Evolutionary conservation across 1,140 invertebrate genomes (phyloP).

Genomic region (Penaeus japonicus): DNA sequence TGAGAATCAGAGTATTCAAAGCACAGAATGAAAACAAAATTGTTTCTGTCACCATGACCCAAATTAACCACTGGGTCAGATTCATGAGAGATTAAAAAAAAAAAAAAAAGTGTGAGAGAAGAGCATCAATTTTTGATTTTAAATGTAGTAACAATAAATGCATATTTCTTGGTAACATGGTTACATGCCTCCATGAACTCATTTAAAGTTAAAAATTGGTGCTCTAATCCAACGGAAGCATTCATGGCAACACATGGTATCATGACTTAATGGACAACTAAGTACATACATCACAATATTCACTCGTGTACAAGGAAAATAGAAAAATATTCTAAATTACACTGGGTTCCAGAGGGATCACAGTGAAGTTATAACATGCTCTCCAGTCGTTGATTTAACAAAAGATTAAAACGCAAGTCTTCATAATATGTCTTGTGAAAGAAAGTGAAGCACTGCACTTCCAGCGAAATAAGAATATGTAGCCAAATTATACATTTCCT

Average conservation of each 20-base stretch:
- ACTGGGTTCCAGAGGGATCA: constrained; percentile 34
- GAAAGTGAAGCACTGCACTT: constrained; percentile 18
- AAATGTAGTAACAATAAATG: too few relatives aligned
- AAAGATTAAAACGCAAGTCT: constrained; percentile 11
- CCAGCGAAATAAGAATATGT: not conserved
- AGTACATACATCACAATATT: constrained; percentile 49
- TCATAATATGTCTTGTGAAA: constrained; percentile 3
- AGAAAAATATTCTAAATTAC: constrained; percentile 35
- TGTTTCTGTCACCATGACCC: not conserved
- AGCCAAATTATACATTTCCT: not conserved
- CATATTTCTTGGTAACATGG: too few relatives aligned
- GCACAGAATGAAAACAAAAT: constrained; percentile 40
- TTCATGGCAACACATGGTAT: constrained; percentile 42
- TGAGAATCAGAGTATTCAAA: constrained; percentile 50
- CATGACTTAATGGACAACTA: constrained; percentile 27
- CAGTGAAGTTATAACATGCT: not conserved
- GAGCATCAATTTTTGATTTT: not conserved
- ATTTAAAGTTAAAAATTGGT: constrained; percentile 11
- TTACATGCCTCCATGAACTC: too few relatives aligned
- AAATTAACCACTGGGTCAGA: not conserved
- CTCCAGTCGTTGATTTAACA: not conserved
- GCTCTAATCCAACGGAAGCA: constrained; percentile 4
- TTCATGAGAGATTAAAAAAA: constrained; percentile 1
- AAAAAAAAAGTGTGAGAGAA: not conserved
- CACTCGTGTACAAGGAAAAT: constrained; percentile 34